Conservation (phyloP, 2,113 vertebrate species). For the Amphiprion ocellaris region DNA sequence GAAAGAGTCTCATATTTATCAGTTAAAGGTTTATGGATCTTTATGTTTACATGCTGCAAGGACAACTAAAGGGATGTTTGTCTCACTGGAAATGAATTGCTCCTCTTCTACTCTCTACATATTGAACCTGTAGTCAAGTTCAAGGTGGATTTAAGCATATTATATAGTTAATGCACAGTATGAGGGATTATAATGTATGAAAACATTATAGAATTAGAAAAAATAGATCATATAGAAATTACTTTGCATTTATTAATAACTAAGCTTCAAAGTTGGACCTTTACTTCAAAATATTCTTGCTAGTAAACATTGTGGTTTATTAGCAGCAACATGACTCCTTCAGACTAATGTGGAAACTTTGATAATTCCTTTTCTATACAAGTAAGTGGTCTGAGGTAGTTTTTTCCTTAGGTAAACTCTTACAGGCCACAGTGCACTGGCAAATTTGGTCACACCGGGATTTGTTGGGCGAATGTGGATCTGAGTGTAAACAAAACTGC, state of each 20-base stretch:
- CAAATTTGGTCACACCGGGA: not conserved
- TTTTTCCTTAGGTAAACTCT: not conserved
- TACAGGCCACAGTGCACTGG: too few species aligned
- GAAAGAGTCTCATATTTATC: not conserved
- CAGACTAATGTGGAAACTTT: conserved; percentile 8
- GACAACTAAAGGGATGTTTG: too few species aligned
- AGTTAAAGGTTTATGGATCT: not conserved
- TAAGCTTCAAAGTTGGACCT: not conserved
- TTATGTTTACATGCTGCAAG: conserved; percentile 4
- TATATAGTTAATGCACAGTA: too few species aligned
- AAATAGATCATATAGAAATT: too few species aligned
- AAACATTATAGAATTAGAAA: too few species aligned
- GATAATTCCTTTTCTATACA: not conserved
- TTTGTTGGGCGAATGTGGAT: not conserved
- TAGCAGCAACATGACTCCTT: not conserved
- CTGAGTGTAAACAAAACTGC: not conserved
- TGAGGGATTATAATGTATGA: too few species aligned
- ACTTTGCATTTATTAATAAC: too few species aligned
- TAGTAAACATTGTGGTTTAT: not conserved
- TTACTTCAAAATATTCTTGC: not conserved
- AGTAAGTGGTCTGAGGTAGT: not conserved
- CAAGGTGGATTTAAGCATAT: too few species aligned
- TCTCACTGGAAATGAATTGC: too few species aligned
- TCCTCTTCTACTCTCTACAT: too few species aligned
- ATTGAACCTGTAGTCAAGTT: too few species aligned